A percentile compares a stretch with the other conserved stretches of the same genome.
Evolutionary conservation across 2,797 vertebrate genomes (phyloP).

Genomic region (Kryptolebias ocellatus): DNA sequence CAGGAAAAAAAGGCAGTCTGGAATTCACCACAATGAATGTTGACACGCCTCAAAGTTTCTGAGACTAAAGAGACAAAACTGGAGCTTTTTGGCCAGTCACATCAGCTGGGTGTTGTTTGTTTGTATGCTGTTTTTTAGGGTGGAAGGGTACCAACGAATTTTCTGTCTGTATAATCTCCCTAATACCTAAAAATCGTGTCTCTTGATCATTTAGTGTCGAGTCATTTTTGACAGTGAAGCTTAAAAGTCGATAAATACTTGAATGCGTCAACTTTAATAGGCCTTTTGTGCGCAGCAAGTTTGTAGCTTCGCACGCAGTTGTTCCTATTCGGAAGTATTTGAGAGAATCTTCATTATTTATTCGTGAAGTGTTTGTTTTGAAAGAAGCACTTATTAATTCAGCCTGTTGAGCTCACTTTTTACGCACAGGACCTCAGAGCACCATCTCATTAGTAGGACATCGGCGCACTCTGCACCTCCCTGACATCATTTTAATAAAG

Average conservation of each 20-base stretch:
- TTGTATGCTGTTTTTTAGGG: too few species aligned
- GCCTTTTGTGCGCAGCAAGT: conserved; percentile 15
- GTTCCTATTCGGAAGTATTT: background rate
- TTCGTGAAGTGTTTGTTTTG: background rate
- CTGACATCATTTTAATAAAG: conserved; percentile 4
- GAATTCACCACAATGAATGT: too few species aligned
- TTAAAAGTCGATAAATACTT: background rate
- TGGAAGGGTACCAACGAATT: too few species aligned
- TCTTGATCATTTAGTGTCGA: background rate
- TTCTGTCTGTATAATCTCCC: too few species aligned
- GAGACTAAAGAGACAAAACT: too few species aligned
- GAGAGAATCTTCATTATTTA: conserved; percentile 1
- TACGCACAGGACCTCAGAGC: conserved; percentile 31
- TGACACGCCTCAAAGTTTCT: too few species aligned
- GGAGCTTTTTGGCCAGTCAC: too few species aligned
- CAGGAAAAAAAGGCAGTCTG: too few species aligned
- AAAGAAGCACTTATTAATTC: background rate
- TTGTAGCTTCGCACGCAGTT: conserved; percentile 1
- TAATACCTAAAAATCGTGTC: background rate
- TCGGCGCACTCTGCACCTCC: conserved; percentile 8
- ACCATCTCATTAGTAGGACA: conserved; percentile 1
- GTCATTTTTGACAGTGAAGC: background rate
- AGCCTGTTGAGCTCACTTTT: conserved; percentile 32
- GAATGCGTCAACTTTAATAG: background rate
- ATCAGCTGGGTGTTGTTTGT: too few species aligned